Evolutionary conservation across 2,113 vertebrate species (phyloP).

Genomic region (Burhinus bistriatus): DNA sequence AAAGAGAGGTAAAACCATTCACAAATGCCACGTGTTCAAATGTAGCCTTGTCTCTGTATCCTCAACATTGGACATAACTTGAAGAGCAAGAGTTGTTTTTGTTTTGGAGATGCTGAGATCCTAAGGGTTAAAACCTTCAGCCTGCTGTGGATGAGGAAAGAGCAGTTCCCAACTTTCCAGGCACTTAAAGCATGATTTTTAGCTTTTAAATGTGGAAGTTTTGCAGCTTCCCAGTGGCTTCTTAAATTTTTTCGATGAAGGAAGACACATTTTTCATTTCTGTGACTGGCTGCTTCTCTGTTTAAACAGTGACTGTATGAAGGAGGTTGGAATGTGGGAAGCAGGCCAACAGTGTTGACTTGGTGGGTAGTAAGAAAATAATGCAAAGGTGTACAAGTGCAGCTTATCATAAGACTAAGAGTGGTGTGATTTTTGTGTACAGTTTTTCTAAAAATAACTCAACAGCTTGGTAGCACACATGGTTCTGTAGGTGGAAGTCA

Average conservation of each 20-base stretch:
- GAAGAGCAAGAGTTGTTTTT: neutral
- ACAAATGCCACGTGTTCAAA: neutral
- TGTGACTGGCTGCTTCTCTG: neutral
- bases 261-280: neutral
- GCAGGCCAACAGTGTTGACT: neutral
- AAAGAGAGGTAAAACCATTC: neutral
- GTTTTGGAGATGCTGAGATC: neutral
- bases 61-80: neutral
- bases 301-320: neutral
- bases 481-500: neutral
- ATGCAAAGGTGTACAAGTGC: neutral
- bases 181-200: neutral
- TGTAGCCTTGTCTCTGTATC: neutral
- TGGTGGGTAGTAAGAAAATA: neutral
- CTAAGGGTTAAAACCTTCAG: neutral
- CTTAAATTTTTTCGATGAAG: neutral
- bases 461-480: neutral
- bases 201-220: neutral
- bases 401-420: neutral
- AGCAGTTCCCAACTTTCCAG: neutral
- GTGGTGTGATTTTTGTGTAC: conserved; percentile 7
- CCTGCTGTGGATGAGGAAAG: neutral
- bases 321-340: neutral
- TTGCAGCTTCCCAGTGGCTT: neutral
- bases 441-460: neutral